These are phyloP conservation scores for Sebastes trivittatus DNA, from an alignment of 2,797 vertebrate genomes.

Conservation along the genomic window DNA sequence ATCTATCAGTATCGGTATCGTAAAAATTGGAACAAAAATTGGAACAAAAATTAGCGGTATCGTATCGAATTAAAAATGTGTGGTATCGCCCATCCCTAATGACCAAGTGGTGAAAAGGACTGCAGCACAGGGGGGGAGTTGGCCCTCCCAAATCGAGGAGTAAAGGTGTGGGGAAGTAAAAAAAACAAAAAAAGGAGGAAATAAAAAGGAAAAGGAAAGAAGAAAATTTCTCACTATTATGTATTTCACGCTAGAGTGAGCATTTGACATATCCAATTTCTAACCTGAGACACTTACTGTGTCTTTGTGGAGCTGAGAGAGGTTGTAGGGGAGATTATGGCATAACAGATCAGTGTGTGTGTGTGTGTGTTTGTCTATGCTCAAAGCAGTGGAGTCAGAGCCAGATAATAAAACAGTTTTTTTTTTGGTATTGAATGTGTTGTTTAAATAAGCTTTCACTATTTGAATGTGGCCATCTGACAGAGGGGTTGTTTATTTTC, in stretches of 20 bases:
- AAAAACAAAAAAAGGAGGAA: background rate
- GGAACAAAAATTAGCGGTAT: too few relatives aligned
- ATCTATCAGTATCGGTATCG: too few relatives aligned
- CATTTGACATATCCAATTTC: constrained; percentile 65
- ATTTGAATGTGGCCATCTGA: constrained; percentile 34
- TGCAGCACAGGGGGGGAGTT: background rate
- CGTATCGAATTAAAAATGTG: too few relatives aligned
- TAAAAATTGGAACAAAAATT: too few relatives aligned
- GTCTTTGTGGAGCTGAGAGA: constrained; percentile 46
- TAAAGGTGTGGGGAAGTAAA: background rate
- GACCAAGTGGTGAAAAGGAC: background rate
- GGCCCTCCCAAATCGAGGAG: background rate
- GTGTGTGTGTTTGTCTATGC: background rate
- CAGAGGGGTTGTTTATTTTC: constrained; percentile 26
- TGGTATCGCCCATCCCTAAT: too few relatives aligned
- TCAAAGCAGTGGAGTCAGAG: constrained; percentile 6
- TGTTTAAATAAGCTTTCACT: constrained; percentile 46
- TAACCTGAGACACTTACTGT: constrained; percentile 53
- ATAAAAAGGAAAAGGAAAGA: constrained; percentile 12
- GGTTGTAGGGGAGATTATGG: constrained; percentile 43
- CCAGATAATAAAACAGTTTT: constrained; percentile 5
- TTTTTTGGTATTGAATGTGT: constrained; percentile 33
- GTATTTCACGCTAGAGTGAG: constrained; percentile 56
- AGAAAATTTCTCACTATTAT: constrained; percentile 47
- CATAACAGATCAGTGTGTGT: constrained; percentile 28